Evolutionary conservation across 2,113 vertebrate genomes (phyloP).

Genomic region (Azemiops feae): DNA sequence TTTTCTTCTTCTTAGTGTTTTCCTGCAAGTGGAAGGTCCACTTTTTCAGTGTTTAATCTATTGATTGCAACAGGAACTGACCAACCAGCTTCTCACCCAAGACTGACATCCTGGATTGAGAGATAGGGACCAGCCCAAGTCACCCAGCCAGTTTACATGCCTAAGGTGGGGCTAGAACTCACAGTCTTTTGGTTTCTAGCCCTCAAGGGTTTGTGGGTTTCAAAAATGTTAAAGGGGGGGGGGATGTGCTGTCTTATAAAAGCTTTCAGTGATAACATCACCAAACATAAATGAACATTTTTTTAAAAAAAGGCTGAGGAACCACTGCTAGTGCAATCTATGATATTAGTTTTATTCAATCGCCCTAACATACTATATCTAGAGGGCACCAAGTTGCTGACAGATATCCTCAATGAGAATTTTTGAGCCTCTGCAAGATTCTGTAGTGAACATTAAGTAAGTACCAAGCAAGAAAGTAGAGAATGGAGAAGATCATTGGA

Average conservation of each 20-base stretch:
- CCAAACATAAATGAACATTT: neutral
- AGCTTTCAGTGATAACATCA: neutral
- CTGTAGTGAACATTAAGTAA: neutral
- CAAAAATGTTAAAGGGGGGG: neutral
- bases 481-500: neutral
- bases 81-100: neutral
- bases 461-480: neutral
- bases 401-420: neutral
- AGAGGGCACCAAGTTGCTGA: neutral
- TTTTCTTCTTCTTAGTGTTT: neutral
- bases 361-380: neutral
- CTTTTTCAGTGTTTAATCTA: neutral
- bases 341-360: neutral
- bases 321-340: neutral
- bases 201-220: neutral
- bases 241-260: neutral
- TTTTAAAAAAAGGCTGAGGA: neutral
- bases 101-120: neutral
- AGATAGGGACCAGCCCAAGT: neutral
- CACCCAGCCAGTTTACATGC: neutral
- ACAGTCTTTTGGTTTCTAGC: neutral
- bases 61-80: neutral
- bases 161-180: neutral
- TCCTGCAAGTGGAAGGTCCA: neutral
- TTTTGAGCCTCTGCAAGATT: neutral